Base-by-base conservation (phyloP, 2,888 invertebrate species). In the Tetropium fuscum region DNA sequence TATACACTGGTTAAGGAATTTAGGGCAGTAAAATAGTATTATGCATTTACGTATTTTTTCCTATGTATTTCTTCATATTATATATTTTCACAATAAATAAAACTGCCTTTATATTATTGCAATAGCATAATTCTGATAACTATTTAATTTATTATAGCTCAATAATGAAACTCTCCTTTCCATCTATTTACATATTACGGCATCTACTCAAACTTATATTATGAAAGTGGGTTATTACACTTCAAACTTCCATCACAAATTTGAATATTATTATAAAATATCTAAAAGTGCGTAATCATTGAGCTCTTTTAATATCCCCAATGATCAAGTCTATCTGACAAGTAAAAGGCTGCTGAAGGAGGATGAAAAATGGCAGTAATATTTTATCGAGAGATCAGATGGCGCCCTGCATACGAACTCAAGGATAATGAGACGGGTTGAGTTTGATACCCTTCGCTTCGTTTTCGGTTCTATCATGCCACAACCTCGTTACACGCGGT, bases 301-400 rank as follows among this genome's bases (percentile, higher is more conserved):
- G 75, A 69, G 72, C 74, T 72, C 73, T 77, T 76, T 75, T 77
- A 74, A 76, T 77, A 73, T 74, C 77, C 77, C 70, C 78, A 74
- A 77, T 80, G 79, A 81, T 81, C 80, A 78, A 80, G 75, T 78
- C 77, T 75, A 78, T 77, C 80, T 80, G 81, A 81, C 81, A 80
- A 79, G 77, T 77, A 73, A 77, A 78, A 80, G 78, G 78, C 80
- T 78, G 79, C 77, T 79, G 79, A 80, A 79, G 78, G 75, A 76
- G 77, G 74, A 81, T 80, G 81, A 81, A 82, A 82, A 81, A 82
- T 82, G 81, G 78, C 77, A 76, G 78, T 80, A 81, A 82, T 82
- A 82, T 82, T 82, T 82, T 82, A 82, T 82, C 81, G 80, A 77
- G 79, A 80, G 82, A 81, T 81, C 81, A 81, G 81, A 81, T 81